Evolutionary conservation across 2,113 vertebrate genomes (phyloP), one percentile per base, ranked within the genome.

Genomic region (Australoheros scitulus): DNA sequence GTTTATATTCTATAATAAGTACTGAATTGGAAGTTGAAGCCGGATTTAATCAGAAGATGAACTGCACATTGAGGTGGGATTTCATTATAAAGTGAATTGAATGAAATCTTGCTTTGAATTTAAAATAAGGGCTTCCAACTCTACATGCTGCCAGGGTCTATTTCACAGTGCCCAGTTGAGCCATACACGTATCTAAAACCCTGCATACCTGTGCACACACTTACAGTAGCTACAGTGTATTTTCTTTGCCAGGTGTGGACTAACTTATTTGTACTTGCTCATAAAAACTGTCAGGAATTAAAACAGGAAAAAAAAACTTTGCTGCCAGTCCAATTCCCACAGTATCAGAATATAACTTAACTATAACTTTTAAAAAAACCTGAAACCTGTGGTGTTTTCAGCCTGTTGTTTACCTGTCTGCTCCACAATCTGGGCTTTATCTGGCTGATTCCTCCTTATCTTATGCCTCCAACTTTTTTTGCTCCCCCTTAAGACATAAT

Each of bases 101-200:
- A 87, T 76, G 24, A 58, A 61, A 89, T 74, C 68, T 79, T 34
- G 47, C 65, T 41, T 47, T n/a, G 68, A 77, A 83, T 82, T 84
- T 58, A 36, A 85, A 84, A 56, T n/a, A 24, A 24, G 13, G n/a
- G 17, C 59, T 89, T 82, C 38, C 72, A 81, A 61, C 81, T 84
- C 76, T 83, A 79, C 77, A 79, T 72, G 76, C 55, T 64, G 74
- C 74, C 63, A 22, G 64, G 18, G 3, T 75, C 29, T 14, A 26
- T 94, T 94, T 93, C 91, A 89, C 88, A 92, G 91, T 64, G 80
- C 11, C 61, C 55, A 18, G 80, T 85, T 24, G 77, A 50, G 77
- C 75, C 57, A 70, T 65, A 77, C 84, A 76, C 79, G 80, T 74
- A 77, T 90, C 52, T 78, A 55, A 79, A 56, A 60, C 24, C 47